Conservation (phyloP, 2,797 vertebrate species). For the Squalus acanthias region DNA sequence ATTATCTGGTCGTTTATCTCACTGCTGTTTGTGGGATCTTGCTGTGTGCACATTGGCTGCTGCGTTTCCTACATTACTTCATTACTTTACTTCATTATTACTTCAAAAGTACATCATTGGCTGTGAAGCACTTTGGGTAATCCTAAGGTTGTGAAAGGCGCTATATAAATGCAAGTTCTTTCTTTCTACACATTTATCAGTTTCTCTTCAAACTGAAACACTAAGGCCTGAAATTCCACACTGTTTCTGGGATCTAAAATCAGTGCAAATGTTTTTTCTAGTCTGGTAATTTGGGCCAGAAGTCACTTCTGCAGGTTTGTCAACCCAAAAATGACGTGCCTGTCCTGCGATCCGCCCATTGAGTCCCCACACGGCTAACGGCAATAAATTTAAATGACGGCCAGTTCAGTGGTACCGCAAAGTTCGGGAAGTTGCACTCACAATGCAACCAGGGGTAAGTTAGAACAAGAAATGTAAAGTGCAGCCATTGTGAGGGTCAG, state of each 20-base stretch:
- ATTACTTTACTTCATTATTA: not conserved
- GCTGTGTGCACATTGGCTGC: not conserved
- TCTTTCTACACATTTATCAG: too few relatives aligned
- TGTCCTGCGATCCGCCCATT: not conserved
- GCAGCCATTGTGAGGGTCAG: not conserved
- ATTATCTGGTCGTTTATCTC: not conserved
- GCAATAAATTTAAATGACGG: not conserved
- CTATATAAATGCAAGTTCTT: too few relatives aligned
- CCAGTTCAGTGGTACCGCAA: not conserved
- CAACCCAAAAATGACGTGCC: not conserved
- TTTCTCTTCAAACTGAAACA: not conserved
- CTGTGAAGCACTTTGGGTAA: too few relatives aligned
- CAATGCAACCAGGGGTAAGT: not conserved
- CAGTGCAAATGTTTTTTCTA: not conserved
- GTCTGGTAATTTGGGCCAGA: not conserved
- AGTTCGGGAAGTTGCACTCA: not conserved
- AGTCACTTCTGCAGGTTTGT: not conserved
- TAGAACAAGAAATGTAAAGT: not conserved
- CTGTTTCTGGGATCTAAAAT: not conserved
- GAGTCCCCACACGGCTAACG: not conserved
- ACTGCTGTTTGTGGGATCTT: not conserved
- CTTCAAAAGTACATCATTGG: not conserved
- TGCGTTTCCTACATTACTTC: not conserved
- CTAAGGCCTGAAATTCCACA: not conserved
- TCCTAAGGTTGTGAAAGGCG: too few relatives aligned